Evolutionary conservation across 1,140 invertebrate genomes (phyloP), one percentile per base, ranked within the genome.

Genomic region (Pseudoatta argentina): DNA sequence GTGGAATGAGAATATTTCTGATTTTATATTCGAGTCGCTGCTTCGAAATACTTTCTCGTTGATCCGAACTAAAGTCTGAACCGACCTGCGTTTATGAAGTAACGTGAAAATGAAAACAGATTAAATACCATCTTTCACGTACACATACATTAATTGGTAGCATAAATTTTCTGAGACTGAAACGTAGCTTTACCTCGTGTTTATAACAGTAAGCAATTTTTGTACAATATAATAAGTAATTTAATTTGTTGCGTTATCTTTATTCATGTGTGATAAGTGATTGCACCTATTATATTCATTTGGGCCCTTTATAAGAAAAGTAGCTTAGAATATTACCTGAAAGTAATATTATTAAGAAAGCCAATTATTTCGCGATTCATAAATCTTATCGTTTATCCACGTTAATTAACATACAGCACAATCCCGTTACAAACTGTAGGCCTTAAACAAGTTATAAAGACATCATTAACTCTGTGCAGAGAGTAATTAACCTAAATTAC

Each of bases 401-500:
- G 8, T 81, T 69, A 79, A 67, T 69, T 55, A n/a, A 53, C 27
- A 21, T 79, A 24, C 24, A 16, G 10, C 21, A 71, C 14, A 51
- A n/a, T 16, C 34, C 18, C 53, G 34, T 69, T 57, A n/a, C 48
- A 44, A 14, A 18, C 63, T 16, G 75, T 55, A 67, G 4, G 21
- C 53, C 30, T 39, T 69, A 79, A 83, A 75, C 69, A 61, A 82
- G 6, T 82, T 82, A 59, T 57, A 44, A 72, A 61, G 55, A 61
- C 55, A 59, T 18, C 67, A 72, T 73, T 75, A 75, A 39, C 69
- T 48, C n/a, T n/a, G 61, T 44, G 48, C 57, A 21, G 21, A 7
- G n/a, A 53, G 48, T 78, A 85, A 85, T 85, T 85, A 85, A 78
- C 61, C 76, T 87, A 90, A 88, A 86, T 86, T 89, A 86, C 30